A percentile compares a stretch with the other conserved stretches of the same genome.
These are phyloP conservation scores for Oostethus manadensis DNA, from an alignment of 2,113 vertebrate genomes.

Conservation along the genomic window DNA sequence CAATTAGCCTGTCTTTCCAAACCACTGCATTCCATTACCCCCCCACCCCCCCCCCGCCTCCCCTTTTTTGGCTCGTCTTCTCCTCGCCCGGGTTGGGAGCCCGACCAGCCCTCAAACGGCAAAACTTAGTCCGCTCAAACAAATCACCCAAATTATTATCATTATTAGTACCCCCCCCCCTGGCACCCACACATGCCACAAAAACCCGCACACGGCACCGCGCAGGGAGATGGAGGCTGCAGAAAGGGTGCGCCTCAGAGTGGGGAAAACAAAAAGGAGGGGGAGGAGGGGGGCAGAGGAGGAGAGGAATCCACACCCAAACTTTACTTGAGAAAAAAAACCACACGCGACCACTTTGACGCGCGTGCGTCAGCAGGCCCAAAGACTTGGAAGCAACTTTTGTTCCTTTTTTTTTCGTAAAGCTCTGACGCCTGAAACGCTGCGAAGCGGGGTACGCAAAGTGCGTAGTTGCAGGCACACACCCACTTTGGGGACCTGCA, in stretches of 20 bases:
- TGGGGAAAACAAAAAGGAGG: conserved; percentile 46
- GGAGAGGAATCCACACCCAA: conserved; percentile 66
- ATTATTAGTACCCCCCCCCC: no score
- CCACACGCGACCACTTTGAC: no score
- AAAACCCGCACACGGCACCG: no score
- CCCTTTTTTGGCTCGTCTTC: conserved; percentile 26
- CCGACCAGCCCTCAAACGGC: not conserved
- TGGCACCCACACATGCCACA: no score
- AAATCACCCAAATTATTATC: no score
- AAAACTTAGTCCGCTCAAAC: no score
- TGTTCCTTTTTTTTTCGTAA: no score
- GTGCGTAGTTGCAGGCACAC: conserved; percentile 64
- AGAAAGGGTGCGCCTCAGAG: conserved; percentile 60
- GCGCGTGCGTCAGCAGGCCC: no score
- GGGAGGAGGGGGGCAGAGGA: conserved; percentile 43
- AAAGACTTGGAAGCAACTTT: no score
- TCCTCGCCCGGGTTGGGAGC: not conserved
- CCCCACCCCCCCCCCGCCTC: conserved; percentile 46
- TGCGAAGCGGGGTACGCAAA: no score
- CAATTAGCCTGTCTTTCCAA: conserved; percentile 82
- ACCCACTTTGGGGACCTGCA: conserved; percentile 57
- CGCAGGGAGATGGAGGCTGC: conserved; percentile 1
- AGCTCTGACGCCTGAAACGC: no score
- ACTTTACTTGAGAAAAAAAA: no score
- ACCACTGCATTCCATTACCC: conserved; percentile 80